Conservation (phyloP, 1,140 invertebrate species). For the Conus betulinus region DNA sequence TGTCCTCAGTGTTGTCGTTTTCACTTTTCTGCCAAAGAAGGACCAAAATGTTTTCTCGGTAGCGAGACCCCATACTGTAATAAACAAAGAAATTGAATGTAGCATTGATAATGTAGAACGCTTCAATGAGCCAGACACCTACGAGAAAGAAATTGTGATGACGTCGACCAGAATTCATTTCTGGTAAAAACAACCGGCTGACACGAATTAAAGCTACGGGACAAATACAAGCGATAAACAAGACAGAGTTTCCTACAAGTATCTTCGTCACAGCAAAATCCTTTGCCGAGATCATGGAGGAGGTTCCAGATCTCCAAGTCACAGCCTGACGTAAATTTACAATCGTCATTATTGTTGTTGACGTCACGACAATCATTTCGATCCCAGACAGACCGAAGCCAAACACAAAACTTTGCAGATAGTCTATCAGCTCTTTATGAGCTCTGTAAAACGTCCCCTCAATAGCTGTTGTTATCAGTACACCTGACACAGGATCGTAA, state of each 20-base stretch:
- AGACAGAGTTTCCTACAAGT: background rate
- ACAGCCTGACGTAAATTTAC: background rate
- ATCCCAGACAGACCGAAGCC: background rate
- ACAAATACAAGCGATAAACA: background rate
- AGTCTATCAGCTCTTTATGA: background rate
- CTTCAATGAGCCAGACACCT: background rate
- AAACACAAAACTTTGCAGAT: background rate
- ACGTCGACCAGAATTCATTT: background rate
- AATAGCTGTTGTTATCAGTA: too few relatives aligned
- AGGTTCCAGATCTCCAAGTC: background rate
- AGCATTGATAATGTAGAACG: background rate
- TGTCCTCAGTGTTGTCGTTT: too few relatives aligned
- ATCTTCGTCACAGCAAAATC: conserved; percentile 5
- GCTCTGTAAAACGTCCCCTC: background rate
- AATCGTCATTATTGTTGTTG: background rate
- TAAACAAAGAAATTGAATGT: conserved; percentile 11
- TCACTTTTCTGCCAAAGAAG: background rate
- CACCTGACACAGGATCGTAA: background rate
- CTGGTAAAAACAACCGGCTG: background rate
- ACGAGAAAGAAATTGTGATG: background rate
- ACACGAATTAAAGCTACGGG: background rate
- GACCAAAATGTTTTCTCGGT: background rate
- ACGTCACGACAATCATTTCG: background rate
- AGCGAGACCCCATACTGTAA: background rate
- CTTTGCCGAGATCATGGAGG: background rate